These are phyloP conservation scores for Sericinus montela DNA, from an alignment of 2,888 invertebrate species.

Conservation along the genomic window DNA sequence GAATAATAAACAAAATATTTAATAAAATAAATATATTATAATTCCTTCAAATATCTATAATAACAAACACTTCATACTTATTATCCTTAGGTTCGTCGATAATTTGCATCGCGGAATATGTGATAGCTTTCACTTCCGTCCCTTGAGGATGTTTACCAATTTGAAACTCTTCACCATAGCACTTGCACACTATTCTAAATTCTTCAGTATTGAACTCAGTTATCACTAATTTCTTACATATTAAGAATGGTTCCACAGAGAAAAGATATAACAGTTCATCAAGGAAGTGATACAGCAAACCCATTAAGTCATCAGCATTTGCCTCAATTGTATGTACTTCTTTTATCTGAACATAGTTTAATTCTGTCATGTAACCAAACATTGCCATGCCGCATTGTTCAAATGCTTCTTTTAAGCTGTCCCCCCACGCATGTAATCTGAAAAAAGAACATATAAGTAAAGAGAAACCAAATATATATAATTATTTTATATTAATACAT, in stretches of 20 bases:
- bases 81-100: conserved; percentile 84
- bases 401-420: conserved; percentile 91
- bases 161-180: conserved; percentile 96
- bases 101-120: conserved; percentile 99
- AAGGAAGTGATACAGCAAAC: conserved; percentile 93
- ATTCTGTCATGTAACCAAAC: conserved; percentile 98
- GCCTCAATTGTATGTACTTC: conserved; percentile 91
- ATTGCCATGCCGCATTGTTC: conserved; percentile 97
- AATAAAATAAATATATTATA: conserved; percentile 29
- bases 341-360: conserved; percentile 89
- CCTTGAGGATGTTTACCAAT: conserved; percentile 97
- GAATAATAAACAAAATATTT: no score
- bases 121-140: conserved; percentile 99
- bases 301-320: conserved; percentile 91
- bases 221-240: conserved; percentile 92
- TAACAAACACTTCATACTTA: conserved; percentile 95
- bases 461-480: no score
- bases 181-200: conserved; percentile 88
- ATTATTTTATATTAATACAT: no score
- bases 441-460: conserved; percentile 18
- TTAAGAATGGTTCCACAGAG: conserved; percentile 93
- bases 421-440: conserved; percentile 96
- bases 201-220: conserved; percentile 91
- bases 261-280: conserved; percentile 97
- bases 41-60: conserved; percentile 91